phyloP scores from a whole-genome alignment of 1,140 invertebrate species.

The Drosophila prosaltans region DNA sequence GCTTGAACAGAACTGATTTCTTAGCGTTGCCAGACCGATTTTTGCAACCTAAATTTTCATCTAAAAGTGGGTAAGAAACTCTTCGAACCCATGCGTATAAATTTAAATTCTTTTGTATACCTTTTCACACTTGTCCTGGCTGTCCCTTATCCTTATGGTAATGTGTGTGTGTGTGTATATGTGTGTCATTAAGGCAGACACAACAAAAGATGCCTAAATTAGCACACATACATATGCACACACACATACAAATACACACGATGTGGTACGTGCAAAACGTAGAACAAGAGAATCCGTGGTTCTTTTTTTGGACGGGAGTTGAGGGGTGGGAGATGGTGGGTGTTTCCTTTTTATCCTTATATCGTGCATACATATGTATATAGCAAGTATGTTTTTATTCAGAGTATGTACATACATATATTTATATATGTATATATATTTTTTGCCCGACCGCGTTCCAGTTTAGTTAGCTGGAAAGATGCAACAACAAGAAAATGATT shows the following conservation, averaged over 20 bases:
- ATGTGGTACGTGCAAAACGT: conserved; percentile 63
- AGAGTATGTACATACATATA: not conserved
- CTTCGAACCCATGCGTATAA: not conserved
- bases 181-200: conserved; percentile 53
- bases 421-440: conserved; percentile 26
- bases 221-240: conserved; percentile 58
- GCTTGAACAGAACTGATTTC: too few species aligned
- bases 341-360: conserved; percentile 24
- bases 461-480: conserved; percentile 48
- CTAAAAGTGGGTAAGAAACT: too few species aligned
- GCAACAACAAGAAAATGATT: conserved; percentile 51
- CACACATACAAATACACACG: conserved; percentile 4
- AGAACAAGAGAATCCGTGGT: conserved; percentile 21
- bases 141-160: conserved; percentile 3
- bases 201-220: conserved; percentile 73
- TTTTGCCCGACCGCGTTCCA: conserved; percentile 61
- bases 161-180: conserved; percentile 20
- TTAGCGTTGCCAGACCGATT: too few species aligned
- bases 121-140: conserved; percentile 3
- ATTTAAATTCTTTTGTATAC: conserved; percentile 4
- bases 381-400: conserved; percentile 3
- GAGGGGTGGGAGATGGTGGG: not conserved
- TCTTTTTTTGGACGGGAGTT: conserved; percentile 41
- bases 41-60: too few species aligned
- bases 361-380: not conserved